Conservation (phyloP, 53 echinoderm and acorn worm species). For the Echinarachnius parma region DNA sequence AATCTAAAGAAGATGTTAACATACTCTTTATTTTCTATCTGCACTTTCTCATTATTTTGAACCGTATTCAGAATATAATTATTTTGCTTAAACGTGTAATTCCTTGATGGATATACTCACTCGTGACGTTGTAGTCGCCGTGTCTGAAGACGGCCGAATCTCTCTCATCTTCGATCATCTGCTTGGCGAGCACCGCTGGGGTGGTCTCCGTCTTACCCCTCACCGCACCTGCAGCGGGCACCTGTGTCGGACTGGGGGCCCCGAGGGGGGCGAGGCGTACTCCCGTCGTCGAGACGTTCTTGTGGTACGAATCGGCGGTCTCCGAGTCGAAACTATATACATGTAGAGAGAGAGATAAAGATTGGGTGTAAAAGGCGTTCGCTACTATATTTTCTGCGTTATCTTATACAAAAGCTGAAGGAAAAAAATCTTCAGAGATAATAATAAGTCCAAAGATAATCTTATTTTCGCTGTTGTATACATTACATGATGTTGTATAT, state of each 20-base stretch:
- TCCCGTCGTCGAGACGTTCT: constrained; percentile 44
- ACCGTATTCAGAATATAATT: too few relatives aligned
- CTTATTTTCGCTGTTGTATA: too few relatives aligned
- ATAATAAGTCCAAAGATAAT: too few relatives aligned
- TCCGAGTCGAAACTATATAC: constrained; percentile 74
- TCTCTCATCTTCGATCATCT: constrained; percentile 89
- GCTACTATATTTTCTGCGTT: too few relatives aligned
- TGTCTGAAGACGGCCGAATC: constrained; percentile 87
- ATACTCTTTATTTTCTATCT: too few relatives aligned
- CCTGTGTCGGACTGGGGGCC: constrained; percentile 6
- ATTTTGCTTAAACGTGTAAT: too few relatives aligned
- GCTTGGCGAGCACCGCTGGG: constrained; percentile 55
- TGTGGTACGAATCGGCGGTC: constrained; percentile 67
- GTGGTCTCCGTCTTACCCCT: constrained; percentile 23
- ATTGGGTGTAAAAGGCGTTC: too few relatives aligned
- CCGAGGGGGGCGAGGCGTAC: constrained; percentile 47
- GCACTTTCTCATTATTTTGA: too few relatives aligned
- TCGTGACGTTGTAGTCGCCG: constrained; percentile 91
- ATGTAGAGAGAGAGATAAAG: neutral
- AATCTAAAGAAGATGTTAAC: too few relatives aligned
- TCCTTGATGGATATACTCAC: constrained; percentile 59
- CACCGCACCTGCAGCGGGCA: constrained; percentile 30
- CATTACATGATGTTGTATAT: too few relatives aligned
- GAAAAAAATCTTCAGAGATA: too few relatives aligned
- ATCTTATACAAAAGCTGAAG: too few relatives aligned